A percentile compares a stretch with the other conserved stretches of the same genome.
These are phyloP conservation scores for Muntiacus reevesi DNA, from an alignment of 2,113 vertebrate genomes.

Conservation along the genomic window DNA sequence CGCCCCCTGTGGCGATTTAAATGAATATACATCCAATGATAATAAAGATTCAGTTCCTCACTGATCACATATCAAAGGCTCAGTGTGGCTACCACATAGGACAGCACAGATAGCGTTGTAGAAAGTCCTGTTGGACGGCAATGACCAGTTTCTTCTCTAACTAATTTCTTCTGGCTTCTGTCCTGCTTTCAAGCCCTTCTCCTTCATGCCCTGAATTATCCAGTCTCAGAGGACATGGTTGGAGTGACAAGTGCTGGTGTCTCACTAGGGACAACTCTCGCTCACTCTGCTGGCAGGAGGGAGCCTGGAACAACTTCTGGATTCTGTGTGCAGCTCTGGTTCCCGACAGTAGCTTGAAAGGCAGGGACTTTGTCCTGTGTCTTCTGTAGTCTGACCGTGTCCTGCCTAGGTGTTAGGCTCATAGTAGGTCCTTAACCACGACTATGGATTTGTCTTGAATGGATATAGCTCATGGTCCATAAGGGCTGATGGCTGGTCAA, in stretches of 20 bases:
- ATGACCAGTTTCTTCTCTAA: not conserved
- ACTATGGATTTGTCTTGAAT: not conserved
- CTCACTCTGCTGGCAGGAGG: not conserved
- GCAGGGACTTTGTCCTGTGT: not conserved
- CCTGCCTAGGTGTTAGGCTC: not conserved
- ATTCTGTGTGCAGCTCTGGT: not conserved
- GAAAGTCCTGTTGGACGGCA: not conserved
- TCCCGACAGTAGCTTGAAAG: not conserved
- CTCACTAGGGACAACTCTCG: not conserved
- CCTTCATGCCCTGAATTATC: not conserved
- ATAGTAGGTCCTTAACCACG: not conserved
- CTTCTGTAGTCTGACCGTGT: fast-evolving
- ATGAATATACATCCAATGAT: not conserved
- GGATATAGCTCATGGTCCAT: not conserved
- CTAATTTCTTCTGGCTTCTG: not conserved
- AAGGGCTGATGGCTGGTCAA: not conserved
- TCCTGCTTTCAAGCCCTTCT: not conserved
- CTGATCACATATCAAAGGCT: not conserved
- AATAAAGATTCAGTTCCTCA: not conserved
- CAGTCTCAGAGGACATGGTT: not conserved
- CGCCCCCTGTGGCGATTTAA: not conserved
- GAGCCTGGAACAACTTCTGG: not conserved
- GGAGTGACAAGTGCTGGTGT: not conserved
- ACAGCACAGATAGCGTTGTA: not conserved
- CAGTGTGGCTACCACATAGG: not conserved